Conservation (phyloP, 2,888 invertebrate genomes). For the Lithophane leautieri region DNA sequence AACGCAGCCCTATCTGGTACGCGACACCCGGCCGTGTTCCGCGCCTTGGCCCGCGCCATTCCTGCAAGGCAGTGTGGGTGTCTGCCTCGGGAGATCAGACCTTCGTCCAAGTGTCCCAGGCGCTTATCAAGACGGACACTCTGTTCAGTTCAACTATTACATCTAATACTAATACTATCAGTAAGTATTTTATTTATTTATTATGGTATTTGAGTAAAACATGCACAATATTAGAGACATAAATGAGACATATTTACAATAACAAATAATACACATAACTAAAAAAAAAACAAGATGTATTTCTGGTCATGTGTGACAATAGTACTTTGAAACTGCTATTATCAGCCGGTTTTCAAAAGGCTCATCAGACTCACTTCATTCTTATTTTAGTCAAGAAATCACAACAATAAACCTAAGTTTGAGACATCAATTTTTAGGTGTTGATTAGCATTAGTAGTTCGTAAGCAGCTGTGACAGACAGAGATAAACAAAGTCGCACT, state of each 20-base stretch:
- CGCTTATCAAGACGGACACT: conserved; percentile 97
- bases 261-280: neutral
- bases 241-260: neutral
- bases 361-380: neutral
- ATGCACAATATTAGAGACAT: neutral
- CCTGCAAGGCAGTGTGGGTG: conserved; percentile 97
- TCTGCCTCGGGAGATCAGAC: conserved; percentile 99
- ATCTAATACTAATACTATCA: conserved; percentile 95
- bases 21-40: conserved; percentile 94
- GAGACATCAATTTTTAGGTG: neutral
- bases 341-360: neutral
- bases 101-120: conserved; percentile 97
- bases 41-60: conserved; percentile 95
- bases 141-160: conserved; percentile 96
- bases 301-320: neutral
- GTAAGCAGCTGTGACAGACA: neutral
- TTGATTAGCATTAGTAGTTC: neutral
- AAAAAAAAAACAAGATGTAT: neutral
- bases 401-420: neutral
- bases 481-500: neutral
- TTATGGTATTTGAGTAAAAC: neutral
- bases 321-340: neutral
- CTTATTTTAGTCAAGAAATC: neutral
- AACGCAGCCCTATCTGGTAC: conserved; percentile 92
- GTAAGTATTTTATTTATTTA: conserved; percentile 85